phyloP scores from a whole-genome alignment of 2,113 vertebrate genomes.

The Tonatia bakeri region DNA sequence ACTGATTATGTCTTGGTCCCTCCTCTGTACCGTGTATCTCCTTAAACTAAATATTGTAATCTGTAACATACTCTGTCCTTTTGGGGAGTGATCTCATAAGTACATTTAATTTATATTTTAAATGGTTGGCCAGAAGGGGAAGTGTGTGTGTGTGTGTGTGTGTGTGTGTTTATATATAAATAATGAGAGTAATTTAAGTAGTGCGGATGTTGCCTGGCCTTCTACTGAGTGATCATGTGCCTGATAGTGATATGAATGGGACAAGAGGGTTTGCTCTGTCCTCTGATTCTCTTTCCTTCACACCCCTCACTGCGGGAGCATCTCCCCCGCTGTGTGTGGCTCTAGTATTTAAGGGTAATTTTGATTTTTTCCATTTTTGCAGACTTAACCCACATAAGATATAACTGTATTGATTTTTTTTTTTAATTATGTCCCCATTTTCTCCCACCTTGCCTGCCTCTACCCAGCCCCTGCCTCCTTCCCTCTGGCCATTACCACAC shows the following conservation, averaged over 20 bases:
- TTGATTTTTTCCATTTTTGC: neutral
- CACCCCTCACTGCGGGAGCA: neutral
- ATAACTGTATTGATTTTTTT: neutral
- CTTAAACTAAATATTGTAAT: neutral
- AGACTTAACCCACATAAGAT: neutral
- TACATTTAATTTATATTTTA: neutral
- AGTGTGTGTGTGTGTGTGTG: neutral
- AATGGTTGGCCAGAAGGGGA: neutral
- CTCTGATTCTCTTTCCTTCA: neutral
- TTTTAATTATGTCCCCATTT: no score
- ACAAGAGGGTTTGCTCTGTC: neutral
- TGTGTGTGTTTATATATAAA: neutral
- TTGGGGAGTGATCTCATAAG: neutral
- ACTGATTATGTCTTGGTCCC: neutral
- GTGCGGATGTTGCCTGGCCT: neutral
- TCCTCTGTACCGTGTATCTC: neutral
- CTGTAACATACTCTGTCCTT: slow-evolving; percentile 12
- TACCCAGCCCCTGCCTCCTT: no score
- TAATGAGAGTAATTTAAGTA: neutral
- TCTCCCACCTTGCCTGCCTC: no score
- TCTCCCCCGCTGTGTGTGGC: neutral
- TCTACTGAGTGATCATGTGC: neutral
- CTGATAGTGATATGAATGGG: neutral
- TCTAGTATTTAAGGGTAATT: neutral
- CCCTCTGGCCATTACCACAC: no score